Evolutionary conservation across 30 jellyfish, hydroid and myxozoan species (phyloP).

Genomic region (Sanderia malayensis): DNA sequence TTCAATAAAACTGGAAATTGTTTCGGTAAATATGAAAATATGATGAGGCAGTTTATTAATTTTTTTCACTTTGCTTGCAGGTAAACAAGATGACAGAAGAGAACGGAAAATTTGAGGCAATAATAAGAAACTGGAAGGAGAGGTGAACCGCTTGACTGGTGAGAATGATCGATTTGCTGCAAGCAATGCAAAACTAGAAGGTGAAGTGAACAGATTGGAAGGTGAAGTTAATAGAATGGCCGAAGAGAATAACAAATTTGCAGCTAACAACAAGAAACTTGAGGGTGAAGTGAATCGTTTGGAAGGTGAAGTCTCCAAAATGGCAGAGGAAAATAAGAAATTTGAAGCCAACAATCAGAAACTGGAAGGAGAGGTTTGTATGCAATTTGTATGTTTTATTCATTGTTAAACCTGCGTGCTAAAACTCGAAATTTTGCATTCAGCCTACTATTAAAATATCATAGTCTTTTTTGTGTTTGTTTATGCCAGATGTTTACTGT

Average conservation of each 20-base stretch:
- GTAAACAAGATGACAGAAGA: conserved; percentile 80
- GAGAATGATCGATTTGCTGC: conserved; percentile 68
- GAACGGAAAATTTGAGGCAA: conserved; percentile 13
- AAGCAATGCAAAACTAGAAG: conserved; percentile 73
- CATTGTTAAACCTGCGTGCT: no score
- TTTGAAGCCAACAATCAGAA: conserved; percentile 75
- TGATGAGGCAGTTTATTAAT: no score
- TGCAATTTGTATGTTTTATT: no score
- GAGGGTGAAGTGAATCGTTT: conserved; percentile 62
- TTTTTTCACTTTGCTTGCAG: no score
- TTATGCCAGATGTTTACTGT: no score
- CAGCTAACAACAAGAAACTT: conserved; percentile 74
- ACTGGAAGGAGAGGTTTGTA: conserved; percentile 56
- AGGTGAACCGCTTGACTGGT: conserved; percentile 47
- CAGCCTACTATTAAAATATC: no score
- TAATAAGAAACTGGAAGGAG: conserved; percentile 73
- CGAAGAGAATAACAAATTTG: conserved; percentile 78
- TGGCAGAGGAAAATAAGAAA: conserved; percentile 82
- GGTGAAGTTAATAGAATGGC: conserved; percentile 63
- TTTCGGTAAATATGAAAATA: no score
- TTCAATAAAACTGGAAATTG: no score
- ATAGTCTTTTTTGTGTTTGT: no score
- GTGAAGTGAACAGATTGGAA: conserved; percentile 49
- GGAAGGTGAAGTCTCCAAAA: conserved; percentile 47
- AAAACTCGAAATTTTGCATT: no score